These are phyloP conservation scores for Zaprionus lineosus DNA, from an alignment of 2,888 invertebrate genomes.

Conservation along the genomic window DNA sequence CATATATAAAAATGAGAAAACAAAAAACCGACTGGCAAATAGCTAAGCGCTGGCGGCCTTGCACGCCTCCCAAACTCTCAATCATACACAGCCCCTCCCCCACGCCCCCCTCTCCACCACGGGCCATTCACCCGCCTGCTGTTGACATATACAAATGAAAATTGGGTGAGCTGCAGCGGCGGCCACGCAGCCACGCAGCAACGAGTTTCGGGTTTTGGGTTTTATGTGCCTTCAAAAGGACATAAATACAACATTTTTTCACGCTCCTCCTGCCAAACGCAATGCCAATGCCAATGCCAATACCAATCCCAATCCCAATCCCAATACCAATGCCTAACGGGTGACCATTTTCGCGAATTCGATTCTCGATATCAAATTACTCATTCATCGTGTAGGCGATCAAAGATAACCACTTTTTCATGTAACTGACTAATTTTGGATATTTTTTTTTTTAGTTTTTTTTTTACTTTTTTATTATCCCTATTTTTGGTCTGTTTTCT, in stretches of 20 bases:
- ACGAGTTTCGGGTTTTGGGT: conserved; percentile 19
- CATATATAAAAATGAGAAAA: conserved; percentile 4
- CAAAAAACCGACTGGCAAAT: conserved; percentile 44
- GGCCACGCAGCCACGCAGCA: too few relatives aligned
- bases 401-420: too few relatives aligned
- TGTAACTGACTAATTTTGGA: too few relatives aligned
- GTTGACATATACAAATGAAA: conserved; percentile 47
- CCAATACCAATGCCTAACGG: too few relatives aligned
- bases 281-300: too few relatives aligned
- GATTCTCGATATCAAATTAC: too few relatives aligned
- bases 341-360: conserved; percentile 3
- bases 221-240: conserved; percentile 28
- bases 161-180: conserved; percentile 23
- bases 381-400: too few relatives aligned
- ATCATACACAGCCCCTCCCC: not conserved
- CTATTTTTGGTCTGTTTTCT: too few relatives aligned
- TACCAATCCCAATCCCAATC: too few relatives aligned
- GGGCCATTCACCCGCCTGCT: conserved; percentile 1
- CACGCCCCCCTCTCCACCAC: not conserved
- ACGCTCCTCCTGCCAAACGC: not conserved
- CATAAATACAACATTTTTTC: conserved; percentile 15
- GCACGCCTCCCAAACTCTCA: not conserved
- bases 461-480: too few relatives aligned
- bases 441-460: too few relatives aligned
- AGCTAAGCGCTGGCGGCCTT: conserved; percentile 40